phyloP scores from a whole-genome alignment of 2,797 vertebrate genomes.

The Acomys russatus region DNA sequence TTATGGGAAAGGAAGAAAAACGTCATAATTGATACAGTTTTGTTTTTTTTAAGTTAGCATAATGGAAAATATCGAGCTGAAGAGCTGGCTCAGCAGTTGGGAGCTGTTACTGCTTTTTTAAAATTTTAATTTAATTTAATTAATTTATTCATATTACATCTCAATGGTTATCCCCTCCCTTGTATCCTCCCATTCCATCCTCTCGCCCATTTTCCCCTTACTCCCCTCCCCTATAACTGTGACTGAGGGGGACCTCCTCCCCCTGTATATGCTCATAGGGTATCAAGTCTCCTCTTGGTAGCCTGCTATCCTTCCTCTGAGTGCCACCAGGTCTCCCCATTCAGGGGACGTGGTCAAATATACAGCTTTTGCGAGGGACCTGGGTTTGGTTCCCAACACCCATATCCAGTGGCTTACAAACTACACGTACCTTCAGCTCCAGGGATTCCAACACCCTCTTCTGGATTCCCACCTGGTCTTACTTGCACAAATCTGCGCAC shows the following conservation, averaged over 20 bases:
- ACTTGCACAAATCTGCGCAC: neutral
- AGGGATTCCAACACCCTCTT: neutral
- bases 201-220: no score
- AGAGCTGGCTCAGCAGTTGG: neutral
- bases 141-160: no score
- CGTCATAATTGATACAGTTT: neutral
- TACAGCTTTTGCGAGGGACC: neutral
- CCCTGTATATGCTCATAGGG: no score
- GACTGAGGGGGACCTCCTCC: no score
- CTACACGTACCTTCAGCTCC: neutral
- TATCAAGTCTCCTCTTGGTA: no score
- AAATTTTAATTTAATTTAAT: no score
- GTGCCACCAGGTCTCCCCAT: no score
- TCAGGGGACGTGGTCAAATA: no score
- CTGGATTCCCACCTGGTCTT: neutral
- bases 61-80: neutral
- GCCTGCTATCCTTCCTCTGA: no score
- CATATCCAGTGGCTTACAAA: neutral
- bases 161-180: no score
- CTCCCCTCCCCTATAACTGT: no score
- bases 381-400: neutral
- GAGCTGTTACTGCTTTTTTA: neutral
- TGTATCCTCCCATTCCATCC: no score
- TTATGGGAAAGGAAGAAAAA: neutral
- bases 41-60: conserved; percentile 8